phyloP scores from a whole-genome alignment of 2,888 invertebrate species.

The Dichetophora obliterata region DNA sequence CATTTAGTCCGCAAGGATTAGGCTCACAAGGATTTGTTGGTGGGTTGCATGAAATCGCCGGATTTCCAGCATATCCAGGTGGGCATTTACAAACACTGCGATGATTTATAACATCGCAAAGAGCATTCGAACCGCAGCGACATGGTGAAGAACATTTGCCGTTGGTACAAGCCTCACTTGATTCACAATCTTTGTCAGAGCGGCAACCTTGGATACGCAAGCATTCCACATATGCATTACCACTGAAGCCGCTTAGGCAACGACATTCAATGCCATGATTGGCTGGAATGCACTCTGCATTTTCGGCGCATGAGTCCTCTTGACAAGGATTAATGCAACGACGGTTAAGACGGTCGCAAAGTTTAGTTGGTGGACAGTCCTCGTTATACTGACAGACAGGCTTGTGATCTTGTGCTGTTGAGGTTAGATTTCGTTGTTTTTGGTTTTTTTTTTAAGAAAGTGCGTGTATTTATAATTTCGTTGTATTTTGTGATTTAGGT shows the following conservation, averaged over 20 bases:
- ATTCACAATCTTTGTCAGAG: constrained; percentile 79
- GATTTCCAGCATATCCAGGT: constrained; percentile 85
- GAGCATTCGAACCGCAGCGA: constrained; percentile 83
- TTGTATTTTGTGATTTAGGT: constrained; percentile 1
- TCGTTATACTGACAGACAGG: constrained; percentile 89
- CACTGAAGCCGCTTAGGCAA: constrained; percentile 80
- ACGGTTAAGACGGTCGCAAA: constrained; percentile 87
- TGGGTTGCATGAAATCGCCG: constrained; percentile 78
- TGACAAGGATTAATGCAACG: constrained; percentile 86
- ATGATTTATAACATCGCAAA: constrained; percentile 86
- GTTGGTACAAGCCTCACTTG: constrained; percentile 83
- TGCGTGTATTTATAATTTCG: constrained; percentile 26
- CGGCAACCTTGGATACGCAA: constrained; percentile 78
- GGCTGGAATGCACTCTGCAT: constrained; percentile 82
- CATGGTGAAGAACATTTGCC: constrained; percentile 83
- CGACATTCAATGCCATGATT: constrained; percentile 84
- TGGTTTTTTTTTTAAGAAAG: constrained; percentile 28
- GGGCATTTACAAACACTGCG: constrained; percentile 85
- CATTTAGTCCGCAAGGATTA: constrained; percentile 89
- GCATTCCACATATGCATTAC: constrained; percentile 84
- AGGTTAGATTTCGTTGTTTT: constrained; percentile 17
- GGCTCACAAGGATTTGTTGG: constrained; percentile 85
- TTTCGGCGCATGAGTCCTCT: constrained; percentile 84
- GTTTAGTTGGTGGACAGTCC: constrained; percentile 88
- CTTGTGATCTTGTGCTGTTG: constrained; percentile 70